Evolutionary conservation across 2,888 invertebrate genomes (phyloP), one percentile per base, ranked within the genome.

Genomic region (Platycnemis pennipes): DNA sequence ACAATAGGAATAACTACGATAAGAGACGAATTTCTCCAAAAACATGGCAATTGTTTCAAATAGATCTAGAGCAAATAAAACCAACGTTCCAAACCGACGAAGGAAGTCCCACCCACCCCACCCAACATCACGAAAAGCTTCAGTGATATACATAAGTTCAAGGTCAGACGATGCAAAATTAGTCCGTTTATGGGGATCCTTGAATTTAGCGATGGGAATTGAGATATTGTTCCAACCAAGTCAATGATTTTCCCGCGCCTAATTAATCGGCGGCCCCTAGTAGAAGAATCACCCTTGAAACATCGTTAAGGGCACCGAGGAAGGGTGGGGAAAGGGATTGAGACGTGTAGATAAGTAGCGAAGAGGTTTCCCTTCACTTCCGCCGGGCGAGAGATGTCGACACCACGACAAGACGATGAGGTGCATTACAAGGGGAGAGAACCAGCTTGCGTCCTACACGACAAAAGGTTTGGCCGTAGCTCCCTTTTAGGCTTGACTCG

Each of bases 141-240:
- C n/a, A 22, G 77, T 37, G 11, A 37, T 77, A 77, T 77, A 26
- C 77, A 77, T 77, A 77, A 37, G 77, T 77, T 77, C 77, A 77
- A 77, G 77, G 77, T 77, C 77, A 37, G 77, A 11, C 37, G 37
- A 11, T 16, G 77, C 77, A 16, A 77, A 77, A 77, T 26, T 16
- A 77, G 37, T 37, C 77, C 77, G 77, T 77, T 77, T 77, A 77
- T 77, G 31, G 31, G 31, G 13, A 77, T 77, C 77, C 77, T 77
- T 77, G 77, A 77, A 77, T 31, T 31, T 37, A 26, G 16, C 77
- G 77, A 77, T 37, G 13, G 8, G 3, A 77, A 77, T 16, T 22
- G 37, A 77, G 77, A 77, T 77, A 77, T 77, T 37, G 37, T 37
- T 77, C 77, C 37, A 13, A 37, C 77, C 8, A 37, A 77, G 77